phyloP scores from a whole-genome alignment of 2,113 vertebrate species.

The Protobothrops mucrosquamatus region DNA sequence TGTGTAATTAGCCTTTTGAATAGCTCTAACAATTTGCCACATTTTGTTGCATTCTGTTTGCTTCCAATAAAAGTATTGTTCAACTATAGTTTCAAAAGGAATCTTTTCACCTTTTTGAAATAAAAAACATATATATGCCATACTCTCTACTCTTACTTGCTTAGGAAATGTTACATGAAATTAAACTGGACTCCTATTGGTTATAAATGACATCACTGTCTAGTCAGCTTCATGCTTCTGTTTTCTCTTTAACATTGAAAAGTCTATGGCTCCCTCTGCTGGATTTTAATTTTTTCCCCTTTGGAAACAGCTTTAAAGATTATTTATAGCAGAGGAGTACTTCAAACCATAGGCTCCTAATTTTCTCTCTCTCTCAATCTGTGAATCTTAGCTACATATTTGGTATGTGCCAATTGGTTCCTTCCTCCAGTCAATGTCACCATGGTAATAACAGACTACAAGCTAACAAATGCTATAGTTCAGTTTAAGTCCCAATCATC shows the following conservation, averaged over 20 bases:
- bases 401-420: background rate
- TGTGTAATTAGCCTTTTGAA: background rate
- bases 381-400: background rate
- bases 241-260: constrained; percentile 23
- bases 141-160: constrained; percentile 59
- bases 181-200: constrained; percentile 62
- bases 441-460: background rate
- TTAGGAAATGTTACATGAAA: constrained; percentile 56
- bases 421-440: background rate
- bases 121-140: constrained; percentile 62
- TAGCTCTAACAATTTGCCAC: background rate
- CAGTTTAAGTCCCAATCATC: background rate
- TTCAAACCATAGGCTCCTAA: background rate
- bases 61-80: background rate
- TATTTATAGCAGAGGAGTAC: background rate
- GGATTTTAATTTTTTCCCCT: constrained; percentile 10
- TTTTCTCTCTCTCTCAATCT: background rate
- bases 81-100: background rate
- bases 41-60: background rate
- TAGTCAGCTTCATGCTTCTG: constrained; percentile 40
- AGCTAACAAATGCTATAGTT: background rate
- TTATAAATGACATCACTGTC: constrained; percentile 74
- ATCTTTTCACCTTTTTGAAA: background rate
- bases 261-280: constrained; percentile 70
- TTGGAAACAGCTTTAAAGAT: background rate